Base-by-base conservation (phyloP, 1,140 invertebrate species). In the Bombus superbus region DNA sequence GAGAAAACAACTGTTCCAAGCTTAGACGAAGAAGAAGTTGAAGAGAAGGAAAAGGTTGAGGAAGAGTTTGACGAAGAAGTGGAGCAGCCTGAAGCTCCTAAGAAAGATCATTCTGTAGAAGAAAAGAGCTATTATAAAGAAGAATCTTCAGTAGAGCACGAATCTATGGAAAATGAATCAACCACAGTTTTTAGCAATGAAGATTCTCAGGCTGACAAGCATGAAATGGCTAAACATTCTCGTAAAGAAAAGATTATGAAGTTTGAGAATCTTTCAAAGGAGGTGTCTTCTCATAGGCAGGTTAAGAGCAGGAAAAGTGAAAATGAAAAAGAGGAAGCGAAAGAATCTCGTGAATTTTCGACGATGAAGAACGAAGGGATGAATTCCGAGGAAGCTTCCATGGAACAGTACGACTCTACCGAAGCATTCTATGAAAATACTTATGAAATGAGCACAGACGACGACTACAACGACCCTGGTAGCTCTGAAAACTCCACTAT, bases 331-430 rank as follows among this genome's bases (percentile, higher is more conserved):
- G 64, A 86, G 22, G 83, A 83, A n/a, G 84, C 86, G 5, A 42
- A 38, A 1, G 80, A 83, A 13, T 53, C 47, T 8, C 18, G 18
- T 22, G 85, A 91, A 3, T 53, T 69, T 28, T 87, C 84, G 3
- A 88, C 89, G 0, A n/a, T 57, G 1, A 80, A 53, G 3, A 79
- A n/a, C 18, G 81, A 88, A 3, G 85, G 86, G 1, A 28, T 68
- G 0, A 57, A 28, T 57, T 89, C 83, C 1, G 40, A 83, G 28
- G 89, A 89, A 42, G 57, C 69, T 15, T 86, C 72, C 1, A 42
- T 62, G 15, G 88, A 90, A 9, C 87, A 89, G 18, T 72, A 71
- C 3, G 89, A 90, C 11, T 75, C 78, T 32, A 87, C 85, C 0
- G 88, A 85, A 8, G 35, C 68, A 0, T 89, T 69, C 3, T 59